Percentiles rank a stretch among this genome's conserved stretches.
These are phyloP conservation scores for Vombatus ursinus DNA, from an alignment of 2,113 vertebrate genomes.

Conservation along the genomic window DNA sequence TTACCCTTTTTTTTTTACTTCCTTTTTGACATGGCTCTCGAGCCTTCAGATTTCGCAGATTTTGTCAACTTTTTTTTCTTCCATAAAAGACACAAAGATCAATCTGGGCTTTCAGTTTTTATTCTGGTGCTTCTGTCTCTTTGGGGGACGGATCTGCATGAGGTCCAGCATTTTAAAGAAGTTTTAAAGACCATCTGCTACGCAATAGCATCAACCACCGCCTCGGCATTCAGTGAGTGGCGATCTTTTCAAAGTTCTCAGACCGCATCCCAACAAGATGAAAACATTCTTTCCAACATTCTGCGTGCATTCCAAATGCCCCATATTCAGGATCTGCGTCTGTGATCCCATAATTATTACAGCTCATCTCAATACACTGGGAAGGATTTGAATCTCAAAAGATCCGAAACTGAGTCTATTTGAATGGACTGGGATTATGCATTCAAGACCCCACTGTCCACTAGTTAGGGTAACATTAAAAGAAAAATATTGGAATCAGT, in stretches of 20 bases:
- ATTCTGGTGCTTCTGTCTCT: not conserved
- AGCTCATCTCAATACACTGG: constrained; percentile 48
- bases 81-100: not conserved
- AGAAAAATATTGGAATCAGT: constrained; percentile 4
- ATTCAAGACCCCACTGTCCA: constrained; percentile 1
- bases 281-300: constrained; percentile 44
- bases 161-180: constrained; percentile 41
- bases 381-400: constrained; percentile 70
- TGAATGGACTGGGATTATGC: constrained; percentile 49
- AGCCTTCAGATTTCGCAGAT: not conserved
- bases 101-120: not conserved
- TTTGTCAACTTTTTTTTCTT: not conserved
- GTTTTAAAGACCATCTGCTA: constrained; percentile 68
- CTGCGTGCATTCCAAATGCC: not conserved
- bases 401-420: constrained; percentile 48
- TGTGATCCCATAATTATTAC: constrained; percentile 28
- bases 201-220: constrained; percentile 28
- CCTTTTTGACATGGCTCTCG: not conserved
- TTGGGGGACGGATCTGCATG: not conserved
- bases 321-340: constrained; percentile 1
- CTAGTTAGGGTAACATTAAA: constrained; percentile 3
- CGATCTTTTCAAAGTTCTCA: constrained; percentile 54
- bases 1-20: not conserved
- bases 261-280: constrained; percentile 56
- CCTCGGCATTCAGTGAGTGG: not conserved